Evolutionary conservation across 2,113 vertebrate genomes (phyloP).

Genomic region (Ageneiosus marmoratus): DNA sequence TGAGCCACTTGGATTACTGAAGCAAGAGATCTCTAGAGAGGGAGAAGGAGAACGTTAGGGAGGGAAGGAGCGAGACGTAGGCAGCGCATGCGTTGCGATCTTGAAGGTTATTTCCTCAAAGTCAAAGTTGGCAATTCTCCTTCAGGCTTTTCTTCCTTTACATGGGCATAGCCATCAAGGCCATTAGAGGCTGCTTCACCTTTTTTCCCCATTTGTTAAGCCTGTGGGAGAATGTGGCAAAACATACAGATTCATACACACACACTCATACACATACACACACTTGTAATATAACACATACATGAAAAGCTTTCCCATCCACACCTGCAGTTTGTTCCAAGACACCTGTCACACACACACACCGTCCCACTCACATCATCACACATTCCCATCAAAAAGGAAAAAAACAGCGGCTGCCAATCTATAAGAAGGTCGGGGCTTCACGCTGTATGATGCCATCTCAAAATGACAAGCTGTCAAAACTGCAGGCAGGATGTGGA

Average conservation of each 20-base stretch:
- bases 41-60: slow-evolving; percentile 31
- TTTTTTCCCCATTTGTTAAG: neutral
- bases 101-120: slow-evolving; percentile 67
- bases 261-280: slow-evolving; percentile 22
- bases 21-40: slow-evolving; percentile 57
- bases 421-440: slow-evolving; percentile 68
- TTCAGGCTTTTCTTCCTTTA: slow-evolving; percentile 58
- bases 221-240: neutral
- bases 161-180: slow-evolving; percentile 48
- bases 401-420: slow-evolving; percentile 65
- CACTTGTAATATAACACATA: slow-evolving; percentile 15
- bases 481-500: slow-evolving; percentile 48
- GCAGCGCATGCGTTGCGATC: slow-evolving; percentile 56
- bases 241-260: neutral
- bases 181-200: slow-evolving; percentile 5
- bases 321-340: slow-evolving; percentile 21
- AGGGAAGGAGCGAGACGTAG: slow-evolving; percentile 11
- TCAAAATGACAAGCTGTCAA: slow-evolving; percentile 60
- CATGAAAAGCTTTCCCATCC: slow-evolving; percentile 27
- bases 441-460: slow-evolving; percentile 59
- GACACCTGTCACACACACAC: slow-evolving; percentile 51
- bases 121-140: slow-evolving; percentile 59
- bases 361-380: neutral
- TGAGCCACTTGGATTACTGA: slow-evolving; percentile 67
- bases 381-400: slow-evolving; percentile 52